Evolutionary conservation across 2,797 vertebrate species (phyloP).

Genomic region (Chrosomus eos): DNA sequence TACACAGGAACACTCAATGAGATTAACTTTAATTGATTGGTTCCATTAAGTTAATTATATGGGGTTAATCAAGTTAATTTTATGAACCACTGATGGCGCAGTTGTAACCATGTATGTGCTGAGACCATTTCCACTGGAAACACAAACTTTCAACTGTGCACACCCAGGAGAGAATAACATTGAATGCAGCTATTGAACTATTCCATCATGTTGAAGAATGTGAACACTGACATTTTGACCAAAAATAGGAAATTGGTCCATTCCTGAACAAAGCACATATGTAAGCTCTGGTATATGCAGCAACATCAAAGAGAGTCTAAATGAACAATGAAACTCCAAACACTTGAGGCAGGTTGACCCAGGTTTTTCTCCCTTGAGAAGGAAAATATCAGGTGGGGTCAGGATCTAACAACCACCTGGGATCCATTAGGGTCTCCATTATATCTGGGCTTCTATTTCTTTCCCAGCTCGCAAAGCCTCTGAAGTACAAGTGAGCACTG

Average conservation of each 20-base stretch:
- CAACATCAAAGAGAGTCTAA: conserved; percentile 60
- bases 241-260: conserved; percentile 39
- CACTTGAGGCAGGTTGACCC: conserved; percentile 50
- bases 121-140: conserved; percentile 2
- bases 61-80: not conserved
- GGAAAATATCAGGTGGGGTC: conserved; percentile 58
- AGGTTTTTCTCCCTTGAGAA: conserved; percentile 31
- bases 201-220: conserved; percentile 31
- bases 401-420: conserved; percentile 54
- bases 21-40: conserved; percentile 5
- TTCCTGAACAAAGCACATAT: conserved; percentile 37
- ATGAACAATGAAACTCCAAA: conserved; percentile 50
- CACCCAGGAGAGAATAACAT: not conserved
- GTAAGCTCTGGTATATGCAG: conserved; percentile 11
- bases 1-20: not conserved
- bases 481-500: conserved; percentile 50
- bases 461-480: conserved; percentile 51
- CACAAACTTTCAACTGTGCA: not conserved
- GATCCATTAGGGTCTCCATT: conserved; percentile 58
- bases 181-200: not conserved
- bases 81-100: not conserved
- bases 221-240: conserved; percentile 26
- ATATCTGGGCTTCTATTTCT: conserved; percentile 55
- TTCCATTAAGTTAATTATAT: conserved; percentile 6
- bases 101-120: not conserved